phyloP scores from a whole-genome alignment of 2,888 invertebrate genomes.

The Ectobius pallidus region DNA sequence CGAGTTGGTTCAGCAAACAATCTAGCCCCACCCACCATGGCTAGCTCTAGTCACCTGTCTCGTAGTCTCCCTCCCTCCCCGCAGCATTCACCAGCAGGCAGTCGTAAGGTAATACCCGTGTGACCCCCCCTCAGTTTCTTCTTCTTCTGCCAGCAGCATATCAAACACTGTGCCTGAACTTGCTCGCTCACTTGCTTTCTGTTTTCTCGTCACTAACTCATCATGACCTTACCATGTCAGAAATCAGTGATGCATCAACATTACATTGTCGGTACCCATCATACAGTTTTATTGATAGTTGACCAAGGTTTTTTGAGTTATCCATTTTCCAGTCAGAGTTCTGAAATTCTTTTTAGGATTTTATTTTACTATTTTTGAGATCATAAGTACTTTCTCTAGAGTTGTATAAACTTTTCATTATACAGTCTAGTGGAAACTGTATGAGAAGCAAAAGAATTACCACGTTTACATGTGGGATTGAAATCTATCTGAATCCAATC shows the following conservation, averaged over 20 bases:
- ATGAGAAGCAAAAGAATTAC: no score
- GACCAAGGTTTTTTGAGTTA: no score
- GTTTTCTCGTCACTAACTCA: not conserved
- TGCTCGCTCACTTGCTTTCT: constrained; percentile 1
- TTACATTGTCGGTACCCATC: no score
- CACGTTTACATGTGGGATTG: no score
- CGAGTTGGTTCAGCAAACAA: constrained; percentile 74
- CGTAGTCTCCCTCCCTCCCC: constrained; percentile 52
- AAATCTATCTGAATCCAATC: no score
- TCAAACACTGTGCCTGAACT: not conserved
- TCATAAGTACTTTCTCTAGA: no score
- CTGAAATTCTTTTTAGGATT: no score
- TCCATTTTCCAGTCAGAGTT: no score
- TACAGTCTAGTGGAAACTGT: no score
- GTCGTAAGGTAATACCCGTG: constrained; percentile 56
- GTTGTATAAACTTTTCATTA: no score
- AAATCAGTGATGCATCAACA: not conserved
- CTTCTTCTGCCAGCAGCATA: constrained; percentile 3
- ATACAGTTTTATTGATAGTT: no score
- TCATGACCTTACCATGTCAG: not conserved
- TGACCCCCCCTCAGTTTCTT: constrained; percentile 7
- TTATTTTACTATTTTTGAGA: no score
- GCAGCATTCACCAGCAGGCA: constrained; percentile 52
- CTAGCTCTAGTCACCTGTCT: constrained; percentile 44
- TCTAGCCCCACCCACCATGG: constrained; percentile 63